Evolutionary conservation across 2,888 invertebrate species (phyloP), one percentile per base, ranked within the genome.

Genomic region (Nephrotoma flavescens): DNA sequence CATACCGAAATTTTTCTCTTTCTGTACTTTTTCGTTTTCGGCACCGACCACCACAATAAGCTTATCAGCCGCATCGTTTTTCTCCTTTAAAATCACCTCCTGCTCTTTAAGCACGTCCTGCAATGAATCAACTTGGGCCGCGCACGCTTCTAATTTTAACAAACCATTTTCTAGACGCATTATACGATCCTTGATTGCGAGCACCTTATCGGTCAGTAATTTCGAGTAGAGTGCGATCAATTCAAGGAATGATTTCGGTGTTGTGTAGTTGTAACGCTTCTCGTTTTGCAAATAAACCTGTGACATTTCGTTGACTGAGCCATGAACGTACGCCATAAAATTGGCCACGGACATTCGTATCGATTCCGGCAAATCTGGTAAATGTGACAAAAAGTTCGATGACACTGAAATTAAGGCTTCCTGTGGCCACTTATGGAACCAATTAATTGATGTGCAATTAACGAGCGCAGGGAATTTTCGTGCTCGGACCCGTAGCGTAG

Each of bases 401-500:
- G 98, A 97, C 0, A 99, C 98, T 47, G 97, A 97, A 88, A 96
- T 94, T 89, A 99, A 92, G 44, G 98, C 98, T 90, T 97, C 96
- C 89, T 94, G 94, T 0, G 98, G 98, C 98, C 98, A 99, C 90
- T 98, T 97, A 90, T 98, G 98, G 92, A 98, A 98, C 98, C 98
- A 98, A 91, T 98, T 96, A 88, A 98, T 98, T 15, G 96, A 95
- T 0, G 98, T 97, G 90, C 97, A 97, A 92, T 97, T 98, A 15
- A 97, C 96, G 45, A 99, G 92, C 0, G 98, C 97, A 0, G 98
- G 98, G 92, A 99, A 99, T 91, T 98, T 97, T 86, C 98, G 94
- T 4, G 96, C 96, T 87, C 98, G 94, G 15, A 97, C 93, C 86
- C 98, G 93, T 15, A 99, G 92, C 0, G 97, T 97, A 0, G 96